These are phyloP conservation scores for Listrodromus nycthemerus DNA, from an alignment of 2,888 invertebrate genomes.

Conservation along the genomic window DNA sequence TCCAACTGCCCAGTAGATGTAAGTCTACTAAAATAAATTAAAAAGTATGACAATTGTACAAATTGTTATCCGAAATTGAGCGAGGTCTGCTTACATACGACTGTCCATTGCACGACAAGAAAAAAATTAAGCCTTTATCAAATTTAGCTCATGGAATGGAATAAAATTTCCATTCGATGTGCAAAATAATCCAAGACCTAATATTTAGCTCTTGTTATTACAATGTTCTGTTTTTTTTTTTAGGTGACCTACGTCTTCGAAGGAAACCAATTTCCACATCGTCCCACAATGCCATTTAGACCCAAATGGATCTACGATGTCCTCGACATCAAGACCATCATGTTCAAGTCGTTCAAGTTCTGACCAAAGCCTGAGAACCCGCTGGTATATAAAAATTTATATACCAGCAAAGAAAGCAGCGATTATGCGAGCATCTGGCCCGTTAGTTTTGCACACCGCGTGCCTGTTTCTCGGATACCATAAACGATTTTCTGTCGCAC, in stretches of 20 bases:
- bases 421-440: constrained; percentile 56
- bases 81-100: not conserved
- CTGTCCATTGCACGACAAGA: not conserved
- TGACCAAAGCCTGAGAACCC: constrained; percentile 57
- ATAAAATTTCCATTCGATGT: not conserved
- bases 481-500: constrained; percentile 66
- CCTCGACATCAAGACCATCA: constrained; percentile 81
- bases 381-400: constrained; percentile 8
- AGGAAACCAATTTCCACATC: constrained; percentile 78
- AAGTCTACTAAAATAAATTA: constrained; percentile 53
- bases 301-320: constrained; percentile 83
- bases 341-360: constrained; percentile 77
- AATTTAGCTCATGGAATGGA: not conserved
- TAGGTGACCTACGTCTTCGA: constrained; percentile 83
- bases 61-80: not conserved
- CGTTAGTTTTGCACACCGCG: constrained; percentile 27
- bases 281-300: constrained; percentile 78
- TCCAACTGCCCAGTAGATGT: constrained; percentile 71
- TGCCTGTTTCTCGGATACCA: constrained; percentile 56
- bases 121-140: not conserved
- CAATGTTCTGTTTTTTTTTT: constrained; percentile 26
- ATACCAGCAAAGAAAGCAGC: constrained; percentile 9
- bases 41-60: not conserved
- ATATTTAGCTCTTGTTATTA: not conserved
- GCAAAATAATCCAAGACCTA: too few relatives aligned